A percentile compares a stretch with the other conserved stretches of the same genome.
Evolutionary conservation across 2,888 invertebrate genomes (phyloP).

Genomic region (Physocephala rufipes): DNA sequence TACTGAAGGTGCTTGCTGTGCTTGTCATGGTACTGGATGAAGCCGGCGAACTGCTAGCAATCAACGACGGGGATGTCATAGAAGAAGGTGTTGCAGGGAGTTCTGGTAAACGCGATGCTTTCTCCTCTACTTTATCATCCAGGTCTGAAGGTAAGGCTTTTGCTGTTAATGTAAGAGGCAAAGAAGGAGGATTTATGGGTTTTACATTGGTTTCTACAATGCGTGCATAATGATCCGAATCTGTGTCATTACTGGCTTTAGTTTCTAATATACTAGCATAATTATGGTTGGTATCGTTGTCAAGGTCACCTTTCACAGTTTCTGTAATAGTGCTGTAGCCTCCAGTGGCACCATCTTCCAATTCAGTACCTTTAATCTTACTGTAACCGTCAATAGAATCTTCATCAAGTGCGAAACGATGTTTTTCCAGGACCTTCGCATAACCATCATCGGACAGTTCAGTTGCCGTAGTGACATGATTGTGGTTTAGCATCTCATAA

Average conservation of each 20-base stretch:
- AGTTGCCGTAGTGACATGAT: constrained; percentile 45
- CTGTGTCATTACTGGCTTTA: constrained; percentile 47
- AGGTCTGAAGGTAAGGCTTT: constrained; percentile 17
- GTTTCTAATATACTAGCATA: constrained; percentile 65
- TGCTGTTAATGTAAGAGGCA: constrained; percentile 28
- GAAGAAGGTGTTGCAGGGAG: constrained; percentile 53
- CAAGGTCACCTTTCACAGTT: constrained; percentile 36
- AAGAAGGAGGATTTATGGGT: constrained; percentile 21
- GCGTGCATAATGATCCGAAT: constrained; percentile 58
- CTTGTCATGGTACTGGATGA: constrained; percentile 49
- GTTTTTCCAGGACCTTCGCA: constrained; percentile 64
- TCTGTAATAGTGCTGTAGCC: constrained; percentile 63
- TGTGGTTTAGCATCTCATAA: constrained; percentile 76
- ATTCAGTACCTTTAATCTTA: constrained; percentile 55
- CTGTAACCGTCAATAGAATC: constrained; percentile 56
- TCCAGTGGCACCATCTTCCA: constrained; percentile 47
- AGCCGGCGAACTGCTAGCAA: constrained; percentile 51
- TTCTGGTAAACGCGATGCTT: constrained; percentile 42
- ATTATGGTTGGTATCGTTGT: constrained; percentile 54
- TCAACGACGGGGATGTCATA: constrained; percentile 50
- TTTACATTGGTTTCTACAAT: constrained; percentile 50
- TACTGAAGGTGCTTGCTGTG: constrained; percentile 62
- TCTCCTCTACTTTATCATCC: constrained; percentile 31
- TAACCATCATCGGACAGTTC: constrained; percentile 64
- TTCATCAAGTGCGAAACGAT: constrained; percentile 46